These are phyloP conservation scores for Oryzias javanicus DNA, from an alignment of 2,113 vertebrate species.

Conservation along the genomic window DNA sequence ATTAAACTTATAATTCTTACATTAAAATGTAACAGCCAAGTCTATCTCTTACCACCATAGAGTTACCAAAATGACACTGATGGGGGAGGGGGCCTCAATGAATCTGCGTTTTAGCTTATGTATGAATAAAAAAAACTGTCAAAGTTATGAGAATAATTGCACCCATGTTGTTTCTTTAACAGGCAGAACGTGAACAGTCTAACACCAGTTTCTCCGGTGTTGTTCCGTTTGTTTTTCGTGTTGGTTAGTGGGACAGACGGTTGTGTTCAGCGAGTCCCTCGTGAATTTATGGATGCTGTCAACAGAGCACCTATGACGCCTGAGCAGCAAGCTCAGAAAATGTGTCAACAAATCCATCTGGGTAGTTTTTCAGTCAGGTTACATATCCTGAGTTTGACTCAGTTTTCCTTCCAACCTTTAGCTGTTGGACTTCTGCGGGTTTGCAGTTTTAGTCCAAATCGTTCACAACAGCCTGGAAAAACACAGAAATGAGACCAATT, in stretches of 20 bases:
- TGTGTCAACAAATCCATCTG: constrained; percentile 61
- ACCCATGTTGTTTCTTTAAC: too few relatives aligned
- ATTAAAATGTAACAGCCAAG: too few relatives aligned
- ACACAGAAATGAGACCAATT: constrained; percentile 24
- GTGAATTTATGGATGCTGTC: constrained; percentile 54
- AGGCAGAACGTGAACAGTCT: too few relatives aligned
- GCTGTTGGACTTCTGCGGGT: constrained; percentile 33
- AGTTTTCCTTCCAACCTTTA: neutral
- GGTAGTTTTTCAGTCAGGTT: constrained; percentile 55
- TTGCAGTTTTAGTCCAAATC: constrained; percentile 36
- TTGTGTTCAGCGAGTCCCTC: constrained; percentile 48
- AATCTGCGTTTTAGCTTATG: too few relatives aligned
- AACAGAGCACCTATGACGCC: constrained; percentile 39
- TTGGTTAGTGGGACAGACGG: constrained; percentile 37
- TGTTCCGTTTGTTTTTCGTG: constrained; percentile 11
- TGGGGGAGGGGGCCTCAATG: too few relatives aligned
- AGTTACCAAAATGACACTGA: too few relatives aligned
- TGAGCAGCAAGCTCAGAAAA: constrained; percentile 40
- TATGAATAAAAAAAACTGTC: too few relatives aligned
- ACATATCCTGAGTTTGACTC: constrained; percentile 43
- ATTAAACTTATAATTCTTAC: too few relatives aligned
- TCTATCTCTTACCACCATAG: too few relatives aligned
- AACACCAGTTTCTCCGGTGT: too few relatives aligned
- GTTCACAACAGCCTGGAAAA: constrained; percentile 25
- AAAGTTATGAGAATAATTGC: too few relatives aligned